Percentiles rank a stretch among this genome's conserved stretches.
These are phyloP conservation scores for Cherax quadricarinatus DNA, from an alignment of 1,140 invertebrate species.

Conservation along the genomic window DNA sequence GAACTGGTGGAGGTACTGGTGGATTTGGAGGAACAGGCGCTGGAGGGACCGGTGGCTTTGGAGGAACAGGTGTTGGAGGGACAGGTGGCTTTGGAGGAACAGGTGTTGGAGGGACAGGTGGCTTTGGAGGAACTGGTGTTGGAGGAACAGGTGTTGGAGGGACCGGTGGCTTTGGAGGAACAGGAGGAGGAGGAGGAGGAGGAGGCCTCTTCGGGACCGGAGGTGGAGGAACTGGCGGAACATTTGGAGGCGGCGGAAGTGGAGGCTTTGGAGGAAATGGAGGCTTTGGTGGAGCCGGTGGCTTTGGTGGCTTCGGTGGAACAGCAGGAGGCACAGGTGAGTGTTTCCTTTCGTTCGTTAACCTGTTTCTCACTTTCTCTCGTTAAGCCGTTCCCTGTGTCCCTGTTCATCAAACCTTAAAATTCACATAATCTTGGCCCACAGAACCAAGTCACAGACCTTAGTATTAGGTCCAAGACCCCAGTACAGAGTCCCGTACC, in stretches of 20 bases:
- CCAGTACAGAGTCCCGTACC: background rate
- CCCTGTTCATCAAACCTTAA: too few species aligned
- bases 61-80: background rate
- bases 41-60: background rate
- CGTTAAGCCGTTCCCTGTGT: too few species aligned
- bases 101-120: background rate
- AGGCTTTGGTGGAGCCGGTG: constrained; percentile 35
- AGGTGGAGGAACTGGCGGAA: constrained; percentile 28
- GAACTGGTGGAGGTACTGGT: constrained; percentile 20
- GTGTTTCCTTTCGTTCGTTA: background rate
- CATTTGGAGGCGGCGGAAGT: constrained; percentile 26
- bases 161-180: background rate
- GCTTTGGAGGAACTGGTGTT: constrained; percentile 7
- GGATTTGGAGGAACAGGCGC: constrained; percentile 1
- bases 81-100: background rate
- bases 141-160: constrained; percentile 22
- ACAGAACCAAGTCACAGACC: background rate
- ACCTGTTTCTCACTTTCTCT: too few species aligned
- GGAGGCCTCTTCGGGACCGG: background rate
- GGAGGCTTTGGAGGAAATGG: constrained; percentile 4
- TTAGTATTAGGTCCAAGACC: background rate
- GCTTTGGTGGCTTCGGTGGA: constrained; percentile 26
- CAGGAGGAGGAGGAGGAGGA: constrained; percentile 18
- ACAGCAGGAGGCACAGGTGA: background rate
- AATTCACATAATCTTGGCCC: too few species aligned